Conservation (phyloP, 1,140 invertebrate species). For the Zaprionus camerounensis region DNA sequence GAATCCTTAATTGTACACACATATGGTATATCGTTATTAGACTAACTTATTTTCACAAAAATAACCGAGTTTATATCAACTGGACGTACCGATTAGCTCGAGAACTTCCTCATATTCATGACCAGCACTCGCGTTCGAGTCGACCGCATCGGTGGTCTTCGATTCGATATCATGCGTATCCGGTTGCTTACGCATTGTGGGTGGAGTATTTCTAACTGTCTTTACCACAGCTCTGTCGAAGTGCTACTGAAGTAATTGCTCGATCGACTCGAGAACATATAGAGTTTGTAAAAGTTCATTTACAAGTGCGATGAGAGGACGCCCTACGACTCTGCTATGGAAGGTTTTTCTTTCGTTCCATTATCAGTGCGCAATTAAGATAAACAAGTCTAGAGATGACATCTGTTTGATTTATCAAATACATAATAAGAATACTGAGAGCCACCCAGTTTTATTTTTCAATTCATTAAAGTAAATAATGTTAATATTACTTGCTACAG, state of each 20-base stretch:
- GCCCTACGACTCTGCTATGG: constrained; percentile 26
- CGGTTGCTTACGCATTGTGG: constrained; percentile 30
- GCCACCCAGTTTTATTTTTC: constrained; percentile 50
- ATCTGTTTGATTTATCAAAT: constrained; percentile 67
- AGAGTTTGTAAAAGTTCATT: constrained; percentile 42
- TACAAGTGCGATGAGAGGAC: constrained; percentile 32
- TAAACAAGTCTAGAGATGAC: constrained; percentile 55
- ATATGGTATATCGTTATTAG: not conserved
- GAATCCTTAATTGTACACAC: constrained; percentile 51
- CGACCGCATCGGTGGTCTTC: not conserved
- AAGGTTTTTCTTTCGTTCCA: constrained; percentile 18
- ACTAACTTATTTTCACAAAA: not conserved
- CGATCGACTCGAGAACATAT: constrained; percentile 27
- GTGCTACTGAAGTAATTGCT: constrained; percentile 44
- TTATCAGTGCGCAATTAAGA: constrained; percentile 71
- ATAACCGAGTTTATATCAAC: not conserved
- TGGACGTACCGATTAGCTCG: constrained; percentile 57
- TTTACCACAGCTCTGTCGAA: constrained; percentile 50
- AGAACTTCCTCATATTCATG: constrained; percentile 70
- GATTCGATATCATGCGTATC: constrained; percentile 43
- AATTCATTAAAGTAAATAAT: constrained; percentile 72
- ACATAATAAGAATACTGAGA: constrained; percentile 25
- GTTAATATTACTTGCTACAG: constrained; percentile 43
- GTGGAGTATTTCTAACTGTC: constrained; percentile 27
- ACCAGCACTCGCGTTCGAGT: constrained; percentile 23